phyloP scores from a whole-genome alignment of 2,113 vertebrate species.

The Sinocyclocheilus anophthalmus region DNA sequence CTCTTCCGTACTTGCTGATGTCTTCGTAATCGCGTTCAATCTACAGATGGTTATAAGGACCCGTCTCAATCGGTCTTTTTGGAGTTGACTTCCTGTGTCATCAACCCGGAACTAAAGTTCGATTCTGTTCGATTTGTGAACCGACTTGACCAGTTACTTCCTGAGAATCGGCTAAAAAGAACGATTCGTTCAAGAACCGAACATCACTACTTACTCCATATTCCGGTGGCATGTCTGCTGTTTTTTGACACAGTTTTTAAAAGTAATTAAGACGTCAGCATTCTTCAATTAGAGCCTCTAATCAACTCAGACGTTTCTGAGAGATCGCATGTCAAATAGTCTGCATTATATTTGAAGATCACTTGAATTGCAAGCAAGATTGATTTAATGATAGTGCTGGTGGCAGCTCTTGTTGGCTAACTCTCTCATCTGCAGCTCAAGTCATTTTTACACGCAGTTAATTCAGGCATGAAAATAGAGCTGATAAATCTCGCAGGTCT shows the following conservation, averaged over 20 bases:
- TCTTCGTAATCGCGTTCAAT: no score
- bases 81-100: no score
- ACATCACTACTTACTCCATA: background rate
- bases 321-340: no score
- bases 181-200: no score
- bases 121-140: no score
- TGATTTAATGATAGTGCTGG: constrained; percentile 9
- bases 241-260: background rate
- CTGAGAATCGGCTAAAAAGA: no score
- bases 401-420: background rate
- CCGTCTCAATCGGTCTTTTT: no score
- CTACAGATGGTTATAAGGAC: no score
- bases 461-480: constrained; percentile 9
- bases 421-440: background rate
- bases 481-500: background rate
- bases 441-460: no score
- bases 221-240: background rate
- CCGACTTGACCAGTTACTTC: no score
- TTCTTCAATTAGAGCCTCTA: constrained; percentile 6
- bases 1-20: no score
- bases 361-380: background rate
- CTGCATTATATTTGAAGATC: background rate
- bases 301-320: background rate
- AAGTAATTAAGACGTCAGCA: background rate
- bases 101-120: no score